Evolutionary conservation across 2,113 vertebrate genomes (phyloP).

Genomic region (Geothlypis trichas): DNA sequence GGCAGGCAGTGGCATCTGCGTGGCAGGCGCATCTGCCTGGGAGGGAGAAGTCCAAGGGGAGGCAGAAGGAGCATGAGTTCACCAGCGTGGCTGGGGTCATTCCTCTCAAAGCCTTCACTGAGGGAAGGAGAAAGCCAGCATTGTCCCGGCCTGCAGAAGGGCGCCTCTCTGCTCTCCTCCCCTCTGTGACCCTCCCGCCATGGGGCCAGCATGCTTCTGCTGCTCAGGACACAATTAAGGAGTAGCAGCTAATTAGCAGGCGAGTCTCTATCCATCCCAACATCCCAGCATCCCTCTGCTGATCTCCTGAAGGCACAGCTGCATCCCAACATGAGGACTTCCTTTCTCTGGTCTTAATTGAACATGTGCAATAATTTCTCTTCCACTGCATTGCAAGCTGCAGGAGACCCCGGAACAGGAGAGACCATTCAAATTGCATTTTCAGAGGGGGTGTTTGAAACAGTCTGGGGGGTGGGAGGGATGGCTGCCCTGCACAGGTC

Average conservation of each 20-base stretch:
- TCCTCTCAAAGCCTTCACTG: neutral
- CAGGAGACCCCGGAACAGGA: neutral
- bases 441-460: neutral
- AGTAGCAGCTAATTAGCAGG: neutral
- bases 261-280: neutral
- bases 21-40: neutral
- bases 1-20: neutral
- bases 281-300: neutral
- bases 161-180: neutral
- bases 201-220: neutral
- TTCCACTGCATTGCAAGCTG: neutral
- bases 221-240: neutral
- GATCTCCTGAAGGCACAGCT: fast-evolving
- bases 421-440: neutral
- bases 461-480: fast-evolving
- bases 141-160: neutral
- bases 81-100: fast-evolving
- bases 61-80: neutral
- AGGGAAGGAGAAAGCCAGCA: neutral
- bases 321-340: neutral
- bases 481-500: neutral
- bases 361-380: neutral
- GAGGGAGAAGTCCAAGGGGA: neutral
- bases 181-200: neutral
- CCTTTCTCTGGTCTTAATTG: neutral